Conservation (phyloP, 1,140 invertebrate genomes). For the Drosophila nigromelanica region DNA sequence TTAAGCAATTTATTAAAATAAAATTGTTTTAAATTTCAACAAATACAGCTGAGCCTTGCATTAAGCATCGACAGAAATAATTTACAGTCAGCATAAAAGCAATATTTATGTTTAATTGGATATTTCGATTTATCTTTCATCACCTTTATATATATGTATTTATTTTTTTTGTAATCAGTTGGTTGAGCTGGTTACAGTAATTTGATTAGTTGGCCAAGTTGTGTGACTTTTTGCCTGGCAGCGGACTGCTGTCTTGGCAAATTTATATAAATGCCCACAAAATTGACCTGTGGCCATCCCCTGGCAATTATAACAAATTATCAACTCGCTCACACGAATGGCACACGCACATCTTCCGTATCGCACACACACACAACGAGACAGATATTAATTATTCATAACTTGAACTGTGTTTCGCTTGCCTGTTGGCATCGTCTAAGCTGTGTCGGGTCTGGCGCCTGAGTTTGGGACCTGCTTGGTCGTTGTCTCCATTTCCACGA, state of each 20-base stretch:
- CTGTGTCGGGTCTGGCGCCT: conserved; percentile 10
- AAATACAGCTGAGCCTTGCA: background rate
- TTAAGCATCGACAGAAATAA: too few species aligned
- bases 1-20: background rate
- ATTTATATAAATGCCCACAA: conserved; percentile 80
- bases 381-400: conserved; percentile 79
- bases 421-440: conserved; percentile 13
- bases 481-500: conserved; percentile 43
- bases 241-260: conserved; percentile 60
- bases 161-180: conserved; percentile 5
- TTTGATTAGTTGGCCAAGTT: conserved; percentile 30
- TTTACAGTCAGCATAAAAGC: background rate
- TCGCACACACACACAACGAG: conserved; percentile 37
- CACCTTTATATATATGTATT: background rate
- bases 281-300: conserved; percentile 78
- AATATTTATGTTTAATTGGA: background rate
- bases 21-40: too few species aligned
- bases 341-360: conserved; percentile 39
- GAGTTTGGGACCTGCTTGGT: conserved; percentile 5
- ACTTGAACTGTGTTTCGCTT: conserved; percentile 57
- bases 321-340: conserved; percentile 76
- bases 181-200: background rate
- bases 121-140: background rate
- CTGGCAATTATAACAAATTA: conserved; percentile 81
- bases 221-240: conserved; percentile 30